phyloP scores from a whole-genome alignment of 2,888 invertebrate genomes.

The Helicoverpa assulta region DNA sequence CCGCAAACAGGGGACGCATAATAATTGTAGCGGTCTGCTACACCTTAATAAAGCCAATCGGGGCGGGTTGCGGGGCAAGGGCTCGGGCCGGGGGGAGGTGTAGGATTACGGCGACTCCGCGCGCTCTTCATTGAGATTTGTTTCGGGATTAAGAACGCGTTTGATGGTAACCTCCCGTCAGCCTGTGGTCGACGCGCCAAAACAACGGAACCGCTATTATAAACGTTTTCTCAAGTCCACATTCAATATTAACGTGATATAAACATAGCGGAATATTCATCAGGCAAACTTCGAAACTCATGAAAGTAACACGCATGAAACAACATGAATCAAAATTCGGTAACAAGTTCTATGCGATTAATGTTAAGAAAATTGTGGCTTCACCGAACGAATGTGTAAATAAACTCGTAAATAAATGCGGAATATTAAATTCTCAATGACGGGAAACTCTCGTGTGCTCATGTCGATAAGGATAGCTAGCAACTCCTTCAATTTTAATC shows the following conservation, averaged over 20 bases:
- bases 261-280: constrained; percentile 81
- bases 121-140: constrained; percentile 90
- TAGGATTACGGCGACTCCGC: constrained; percentile 85
- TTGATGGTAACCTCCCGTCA: constrained; percentile 84
- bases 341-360: constrained; percentile 77
- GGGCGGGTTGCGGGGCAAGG: constrained; percentile 73
- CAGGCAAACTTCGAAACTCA: constrained; percentile 76
- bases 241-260: constrained; percentile 78
- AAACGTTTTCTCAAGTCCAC: constrained; percentile 73
- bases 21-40: constrained; percentile 90
- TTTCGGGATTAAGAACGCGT: constrained; percentile 88
- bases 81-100: constrained; percentile 69
- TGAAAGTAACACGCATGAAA: constrained; percentile 77
- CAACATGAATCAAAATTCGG: constrained; percentile 75
- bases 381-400: constrained; percentile 69
- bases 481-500: constrained; percentile 70
- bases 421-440: constrained; percentile 78
- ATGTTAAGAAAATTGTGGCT: constrained; percentile 73
- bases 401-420: constrained; percentile 73
- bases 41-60: constrained; percentile 90
- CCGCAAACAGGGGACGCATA: constrained; percentile 90
- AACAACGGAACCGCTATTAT: constrained; percentile 72
- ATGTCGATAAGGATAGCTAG: constrained; percentile 70
- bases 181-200: constrained; percentile 74
- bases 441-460: constrained; percentile 72